phyloP scores from a whole-genome alignment of 2,888 invertebrate genomes.

The Apamea anceps region DNA sequence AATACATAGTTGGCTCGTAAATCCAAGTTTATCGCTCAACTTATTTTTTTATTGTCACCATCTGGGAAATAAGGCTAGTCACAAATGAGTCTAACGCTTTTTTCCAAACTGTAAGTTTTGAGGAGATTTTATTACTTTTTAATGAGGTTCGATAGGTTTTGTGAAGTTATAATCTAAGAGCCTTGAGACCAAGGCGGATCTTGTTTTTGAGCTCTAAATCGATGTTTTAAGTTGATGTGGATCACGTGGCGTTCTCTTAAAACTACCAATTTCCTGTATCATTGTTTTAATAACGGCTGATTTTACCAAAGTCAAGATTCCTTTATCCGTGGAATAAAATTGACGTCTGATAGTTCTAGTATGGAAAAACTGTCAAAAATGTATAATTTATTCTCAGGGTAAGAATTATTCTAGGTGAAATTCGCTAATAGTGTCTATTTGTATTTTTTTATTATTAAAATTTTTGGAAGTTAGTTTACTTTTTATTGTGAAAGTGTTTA shows the following conservation, averaged over 20 bases:
- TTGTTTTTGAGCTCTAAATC: not conserved
- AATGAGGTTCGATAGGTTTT: constrained; percentile 40
- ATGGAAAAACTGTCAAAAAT: not conserved
- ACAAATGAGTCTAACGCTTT: constrained; percentile 57
- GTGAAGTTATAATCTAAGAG: not conserved
- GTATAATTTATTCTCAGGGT: too few species aligned
- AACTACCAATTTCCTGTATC: not conserved
- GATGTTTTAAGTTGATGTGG: not conserved
- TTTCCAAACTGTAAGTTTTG: constrained; percentile 46
- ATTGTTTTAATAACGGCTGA: not conserved
- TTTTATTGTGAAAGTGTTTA: not conserved
- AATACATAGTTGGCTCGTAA: constrained; percentile 63
- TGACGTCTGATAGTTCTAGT: not conserved
- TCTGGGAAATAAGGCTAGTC: constrained; percentile 56
- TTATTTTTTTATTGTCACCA: constrained; percentile 63
- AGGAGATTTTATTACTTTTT: constrained; percentile 46
- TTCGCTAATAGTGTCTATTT: too few species aligned
- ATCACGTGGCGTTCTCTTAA: not conserved
- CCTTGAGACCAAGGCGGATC: not conserved
- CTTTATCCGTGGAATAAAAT: not conserved
- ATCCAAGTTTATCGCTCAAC: constrained; percentile 64
- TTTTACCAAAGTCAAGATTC: not conserved
- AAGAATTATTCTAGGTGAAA: too few species aligned
- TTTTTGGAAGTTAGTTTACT: not conserved
- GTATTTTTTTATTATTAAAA: not conserved